Percentiles rank a stretch among this genome's conserved stretches.
phyloP scores from a whole-genome alignment of 2,113 vertebrate genomes.

The Turnix velox region DNA sequence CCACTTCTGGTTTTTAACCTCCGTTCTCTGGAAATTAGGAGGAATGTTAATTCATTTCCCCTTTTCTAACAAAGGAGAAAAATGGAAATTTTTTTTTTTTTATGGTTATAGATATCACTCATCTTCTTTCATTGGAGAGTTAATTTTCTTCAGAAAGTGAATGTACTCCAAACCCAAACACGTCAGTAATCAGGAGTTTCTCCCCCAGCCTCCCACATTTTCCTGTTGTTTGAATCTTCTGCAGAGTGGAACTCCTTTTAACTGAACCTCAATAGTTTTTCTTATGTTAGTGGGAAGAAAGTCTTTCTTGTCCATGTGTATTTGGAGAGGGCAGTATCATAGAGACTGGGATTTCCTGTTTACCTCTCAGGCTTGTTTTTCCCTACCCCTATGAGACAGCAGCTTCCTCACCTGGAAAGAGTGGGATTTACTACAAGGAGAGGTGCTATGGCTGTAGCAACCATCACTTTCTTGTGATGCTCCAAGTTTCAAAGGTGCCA shows the following conservation, averaged over 20 bases:
- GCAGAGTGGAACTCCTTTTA: background rate
- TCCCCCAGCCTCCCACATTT: background rate
- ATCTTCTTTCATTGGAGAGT: background rate
- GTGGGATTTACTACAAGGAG: background rate
- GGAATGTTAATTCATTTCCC: background rate
- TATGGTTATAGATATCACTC: background rate
- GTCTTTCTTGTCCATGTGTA: background rate
- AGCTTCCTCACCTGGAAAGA: background rate
- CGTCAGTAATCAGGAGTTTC: background rate
- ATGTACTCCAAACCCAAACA: background rate
- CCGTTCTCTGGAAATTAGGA: background rate
- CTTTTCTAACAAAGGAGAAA: background rate
- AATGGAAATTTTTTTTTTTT: background rate
- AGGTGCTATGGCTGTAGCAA: background rate
- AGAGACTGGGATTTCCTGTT: constrained; percentile 9
- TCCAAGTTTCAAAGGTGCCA: background rate
- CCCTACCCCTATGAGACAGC: background rate
- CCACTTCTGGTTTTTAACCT: background rate
- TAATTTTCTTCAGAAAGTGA: background rate
- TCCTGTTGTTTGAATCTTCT: background rate
- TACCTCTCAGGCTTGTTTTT: background rate
- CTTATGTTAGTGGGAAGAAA: background rate
- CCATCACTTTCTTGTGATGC: background rate
- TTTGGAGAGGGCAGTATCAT: background rate
- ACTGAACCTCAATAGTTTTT: background rate